Percentiles rank a stretch among this genome's conserved stretches.
These are phyloP conservation scores for Epizoanthus stellaris DNA, from an alignment of 92 coral and sea anemone species.

Conservation along the genomic window DNA sequence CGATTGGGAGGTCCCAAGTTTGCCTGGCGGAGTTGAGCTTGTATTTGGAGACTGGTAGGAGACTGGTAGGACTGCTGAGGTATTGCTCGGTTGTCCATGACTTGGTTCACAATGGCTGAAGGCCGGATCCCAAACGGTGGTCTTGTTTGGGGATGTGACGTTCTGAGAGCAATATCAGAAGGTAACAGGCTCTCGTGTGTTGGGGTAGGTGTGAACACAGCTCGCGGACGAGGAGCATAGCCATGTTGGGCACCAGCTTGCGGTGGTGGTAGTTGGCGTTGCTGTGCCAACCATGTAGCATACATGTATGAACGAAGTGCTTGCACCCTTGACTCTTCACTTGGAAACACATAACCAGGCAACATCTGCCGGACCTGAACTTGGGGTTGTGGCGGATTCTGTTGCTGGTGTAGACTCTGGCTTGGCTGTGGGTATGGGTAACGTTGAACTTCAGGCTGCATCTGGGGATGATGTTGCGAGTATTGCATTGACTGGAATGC, in stretches of 20 bases:
- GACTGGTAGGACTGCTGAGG: background rate
- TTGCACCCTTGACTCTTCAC: background rate
- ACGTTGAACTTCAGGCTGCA: background rate
- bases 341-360: background rate
- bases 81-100: too few species aligned
- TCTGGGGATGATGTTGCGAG: background rate
- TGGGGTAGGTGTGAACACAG: too few species aligned
- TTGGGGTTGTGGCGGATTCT: background rate
- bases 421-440: background rate
- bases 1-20: background rate
- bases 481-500: background rate
- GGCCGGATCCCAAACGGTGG: too few species aligned
- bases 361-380: background rate
- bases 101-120: too few species aligned
- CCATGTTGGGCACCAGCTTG: background rate
- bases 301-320: background rate
- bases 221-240: background rate
- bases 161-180: too few species aligned
- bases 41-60: background rate
- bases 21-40: background rate
- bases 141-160: background rate
- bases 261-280: background rate
- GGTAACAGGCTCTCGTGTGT: too few species aligned
- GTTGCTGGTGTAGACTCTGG: background rate
- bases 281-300: background rate